Evolutionary conservation across 1,140 invertebrate species (phyloP), one percentile per base, ranked within the genome.

Genomic region (Tribolium madens): DNA sequence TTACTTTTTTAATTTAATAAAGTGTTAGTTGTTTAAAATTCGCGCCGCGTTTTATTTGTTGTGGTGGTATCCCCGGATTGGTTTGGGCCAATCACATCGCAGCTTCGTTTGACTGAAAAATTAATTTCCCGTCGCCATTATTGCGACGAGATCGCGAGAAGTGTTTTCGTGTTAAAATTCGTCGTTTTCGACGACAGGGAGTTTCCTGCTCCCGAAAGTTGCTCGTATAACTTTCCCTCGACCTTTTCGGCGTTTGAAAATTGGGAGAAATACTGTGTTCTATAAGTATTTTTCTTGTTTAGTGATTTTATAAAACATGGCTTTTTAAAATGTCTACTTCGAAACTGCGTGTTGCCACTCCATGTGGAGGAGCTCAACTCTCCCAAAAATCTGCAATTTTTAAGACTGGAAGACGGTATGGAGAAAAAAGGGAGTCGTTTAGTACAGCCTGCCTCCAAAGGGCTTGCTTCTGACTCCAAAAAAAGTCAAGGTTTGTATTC

Each of bases 241-340:
- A 76, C 73, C 76, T 77, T 70, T 77, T 79, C 53, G 53, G 50
- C 50, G 42, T 77, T 79, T n/a, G 33, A 77, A 57, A 70, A 57
- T 79, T 75, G 47, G 77, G 69, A 73, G 60, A 76, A 57, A 68
- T 31, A 31, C 17, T 72, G 76, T 78, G 82, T 64, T 31, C 3
- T 12, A 31, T 21, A 81, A 80, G 81, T 82, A 79, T 86, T 87
- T 89, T 89, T 88, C 87, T 86, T 87, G 87, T 86, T 85, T 87
- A 85, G 85, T 84, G 84, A 85, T 79, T 86, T 86, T 84, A 87
- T 88, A 92, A n/a, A 92, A 92, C 91, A 94, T 93, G 92, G 92
- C 91, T 92, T 93, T 90, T 90, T 94, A 92, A 93, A 89, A 93
- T 93, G 92, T 92, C 89, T 91, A 87, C 87, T 85, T 85, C 90